Evolutionary conservation across 2,113 vertebrate genomes (phyloP), one percentile per base, ranked within the genome.

Genomic region (Mohoua ochrocephala): DNA sequence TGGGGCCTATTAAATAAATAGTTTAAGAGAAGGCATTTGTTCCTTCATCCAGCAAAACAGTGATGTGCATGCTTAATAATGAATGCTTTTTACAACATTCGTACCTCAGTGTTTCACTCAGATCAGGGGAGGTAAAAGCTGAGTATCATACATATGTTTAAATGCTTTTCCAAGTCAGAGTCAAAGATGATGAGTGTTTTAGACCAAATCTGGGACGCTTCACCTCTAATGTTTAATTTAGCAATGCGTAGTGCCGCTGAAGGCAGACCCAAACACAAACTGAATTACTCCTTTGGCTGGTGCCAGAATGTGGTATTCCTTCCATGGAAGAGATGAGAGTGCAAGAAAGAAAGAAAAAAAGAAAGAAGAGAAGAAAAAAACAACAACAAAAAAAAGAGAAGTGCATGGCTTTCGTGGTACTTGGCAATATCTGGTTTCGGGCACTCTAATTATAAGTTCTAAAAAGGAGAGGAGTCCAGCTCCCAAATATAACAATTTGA

Each of bases 301-400:
- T 64, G 22, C 10, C 22, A 49, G 37, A 57, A 56, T 45, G 16
- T 24, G 19, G 5, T 44, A 47, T 3, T 73, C 11, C 27, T 81
- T 65, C 42, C 7, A 15, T 22, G 37, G 57, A 84, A 70, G 11
- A 56, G 7, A 2, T 39, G 15, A 80, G 27, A 69, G 18, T 23
- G 10, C 5, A 82, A 69, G 22, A 39, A 30, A 9, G 45, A 60
- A 81, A 44, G 6, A 3, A 69, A 74, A 27, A 8, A 30, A 6
- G 2, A 10, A 27, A 15, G 14, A 7, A 15, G 14, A 5, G 1
- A 52, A 44, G 4, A 2, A 45, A 31, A 39, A 35, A 57, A 5
- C 14, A 14, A 13, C n/a, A n/a, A n/a, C n/a, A 30, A 15, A 35
- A 21, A 9, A 27, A 15, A 10, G 57, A 17, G 3, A 6, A 15